A percentile compares a stretch with the other conserved stretches of the same genome.
These are phyloP conservation scores for Adrianichthys oophorus DNA, from an alignment of 2,797 vertebrate species.

Conservation along the genomic window DNA sequence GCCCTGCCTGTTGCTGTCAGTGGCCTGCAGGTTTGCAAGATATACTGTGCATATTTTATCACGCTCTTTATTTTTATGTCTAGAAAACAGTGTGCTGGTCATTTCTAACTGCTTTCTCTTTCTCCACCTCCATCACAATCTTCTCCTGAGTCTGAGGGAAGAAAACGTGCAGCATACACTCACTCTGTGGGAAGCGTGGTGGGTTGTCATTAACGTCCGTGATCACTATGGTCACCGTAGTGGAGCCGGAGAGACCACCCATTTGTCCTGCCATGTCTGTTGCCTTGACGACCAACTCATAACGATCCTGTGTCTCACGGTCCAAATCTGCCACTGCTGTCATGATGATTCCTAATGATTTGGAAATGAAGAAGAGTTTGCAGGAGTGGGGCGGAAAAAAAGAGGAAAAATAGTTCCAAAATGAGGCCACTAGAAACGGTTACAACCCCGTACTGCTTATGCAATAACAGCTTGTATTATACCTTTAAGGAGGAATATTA, in stretches of 20 bases:
- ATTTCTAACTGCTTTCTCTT: slow-evolving; percentile 3
- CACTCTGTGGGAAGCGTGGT: slow-evolving; percentile 95
- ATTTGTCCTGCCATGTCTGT: slow-evolving; percentile 99
- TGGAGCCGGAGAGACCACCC: slow-evolving; percentile 96
- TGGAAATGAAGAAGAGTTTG: slow-evolving; percentile 26
- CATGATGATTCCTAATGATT: slow-evolving; percentile 88
- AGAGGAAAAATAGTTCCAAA: slow-evolving; percentile 11
- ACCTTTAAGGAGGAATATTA: slow-evolving; percentile 34
- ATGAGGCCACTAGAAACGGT: slow-evolving; percentile 40
- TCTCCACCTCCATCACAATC: neutral
- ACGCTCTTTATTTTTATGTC: slow-evolving; percentile 4
- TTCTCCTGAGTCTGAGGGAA: slow-evolving; percentile 13
- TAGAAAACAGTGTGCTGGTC: neutral
- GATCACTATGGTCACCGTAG: slow-evolving; percentile 97
- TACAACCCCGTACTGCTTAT: slow-evolving; percentile 34
- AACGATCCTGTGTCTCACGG: slow-evolving; percentile 95
- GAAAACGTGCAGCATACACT: slow-evolving; percentile 60
- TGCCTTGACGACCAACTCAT: slow-evolving; percentile 95
- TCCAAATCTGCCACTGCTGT: slow-evolving; percentile 95
- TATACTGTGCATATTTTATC: slow-evolving; percentile 19
- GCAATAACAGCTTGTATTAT: slow-evolving; percentile 24
- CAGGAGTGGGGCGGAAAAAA: slow-evolving; percentile 11
- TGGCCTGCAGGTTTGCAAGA: slow-evolving; percentile 10
- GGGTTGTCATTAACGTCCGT: slow-evolving; percentile 98
- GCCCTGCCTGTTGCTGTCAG: slow-evolving; percentile 28